Evolutionary conservation across 2,797 vertebrate genomes (phyloP).

Genomic region (Sebastes miniatus): DNA sequence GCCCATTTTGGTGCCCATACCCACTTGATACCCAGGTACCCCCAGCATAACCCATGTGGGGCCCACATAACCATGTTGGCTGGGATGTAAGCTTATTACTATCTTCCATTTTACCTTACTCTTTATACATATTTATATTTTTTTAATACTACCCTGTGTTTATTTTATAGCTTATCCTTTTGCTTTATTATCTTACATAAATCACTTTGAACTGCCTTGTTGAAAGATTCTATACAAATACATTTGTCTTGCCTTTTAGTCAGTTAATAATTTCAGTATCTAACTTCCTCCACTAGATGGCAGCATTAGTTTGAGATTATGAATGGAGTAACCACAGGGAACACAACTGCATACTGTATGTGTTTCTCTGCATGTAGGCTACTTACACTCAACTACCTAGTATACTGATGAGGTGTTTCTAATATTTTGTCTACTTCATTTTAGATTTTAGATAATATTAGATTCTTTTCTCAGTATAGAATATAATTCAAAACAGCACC

Average conservation of each 20-base stretch:
- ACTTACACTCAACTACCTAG: neutral
- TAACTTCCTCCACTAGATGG: conserved; percentile 44
- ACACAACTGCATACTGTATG: neutral
- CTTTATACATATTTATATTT: too few species aligned
- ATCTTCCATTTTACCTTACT: too few species aligned
- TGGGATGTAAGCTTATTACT: neutral
- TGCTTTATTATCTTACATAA: neutral
- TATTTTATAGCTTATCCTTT: neutral
- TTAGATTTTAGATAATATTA: neutral
- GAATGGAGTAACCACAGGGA: neutral
- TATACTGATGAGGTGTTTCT: neutral
- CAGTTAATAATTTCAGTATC: neutral
- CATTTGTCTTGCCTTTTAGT: neutral
- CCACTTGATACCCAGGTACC: too few species aligned
- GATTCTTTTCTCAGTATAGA: too few species aligned
- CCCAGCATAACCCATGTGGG: too few species aligned
- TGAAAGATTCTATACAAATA: neutral
- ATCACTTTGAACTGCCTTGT: neutral
- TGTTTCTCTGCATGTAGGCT: neutral
- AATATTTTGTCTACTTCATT: neutral
- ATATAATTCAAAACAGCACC: neutral
- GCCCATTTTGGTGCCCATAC: too few species aligned
- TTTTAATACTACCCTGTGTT: neutral
- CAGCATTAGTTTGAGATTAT: conserved; percentile 1
- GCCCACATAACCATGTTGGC: too few species aligned